Evolutionary conservation across 2,888 invertebrate species (phyloP).

Genomic region (Lasioglossum leucozonium): DNA sequence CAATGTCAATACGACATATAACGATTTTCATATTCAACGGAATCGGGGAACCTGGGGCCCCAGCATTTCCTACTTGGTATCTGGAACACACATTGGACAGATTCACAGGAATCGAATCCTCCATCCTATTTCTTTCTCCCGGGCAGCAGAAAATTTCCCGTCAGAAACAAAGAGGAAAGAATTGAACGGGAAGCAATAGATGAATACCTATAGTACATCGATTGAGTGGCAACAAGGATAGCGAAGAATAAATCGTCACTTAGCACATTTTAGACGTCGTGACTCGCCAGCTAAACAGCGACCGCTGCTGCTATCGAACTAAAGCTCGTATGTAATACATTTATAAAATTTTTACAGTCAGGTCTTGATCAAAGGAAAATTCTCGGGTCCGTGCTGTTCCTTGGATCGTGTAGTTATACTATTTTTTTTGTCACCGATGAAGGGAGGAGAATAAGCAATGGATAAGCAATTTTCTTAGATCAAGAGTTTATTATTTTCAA

Average conservation of each 20-base stretch:
- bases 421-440: no score
- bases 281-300: neutral
- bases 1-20: conserved; percentile 77
- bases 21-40: conserved; percentile 77
- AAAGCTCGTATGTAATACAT: no score
- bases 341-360: no score
- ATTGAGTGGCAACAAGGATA: neutral
- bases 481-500: no score
- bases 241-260: neutral
- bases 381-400: no score
- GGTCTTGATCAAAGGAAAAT: no score
- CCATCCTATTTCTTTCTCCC: conserved; percentile 79
- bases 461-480: no score
- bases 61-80: conserved; percentile 72
- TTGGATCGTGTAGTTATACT: no score
- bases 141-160: conserved; percentile 60
- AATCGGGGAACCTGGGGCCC: conserved; percentile 38
- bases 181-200: conserved; percentile 20
- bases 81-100: conserved; percentile 79
- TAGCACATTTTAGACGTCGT: neutral
- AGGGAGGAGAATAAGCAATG: no score
- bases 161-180: conserved; percentile 34
- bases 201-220: neutral
- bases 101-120: conserved; percentile 81
- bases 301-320: neutral